These are phyloP conservation scores for Onthophagus sagittarius DNA, from an alignment of 2,888 invertebrate genomes.

Conservation along the genomic window DNA sequence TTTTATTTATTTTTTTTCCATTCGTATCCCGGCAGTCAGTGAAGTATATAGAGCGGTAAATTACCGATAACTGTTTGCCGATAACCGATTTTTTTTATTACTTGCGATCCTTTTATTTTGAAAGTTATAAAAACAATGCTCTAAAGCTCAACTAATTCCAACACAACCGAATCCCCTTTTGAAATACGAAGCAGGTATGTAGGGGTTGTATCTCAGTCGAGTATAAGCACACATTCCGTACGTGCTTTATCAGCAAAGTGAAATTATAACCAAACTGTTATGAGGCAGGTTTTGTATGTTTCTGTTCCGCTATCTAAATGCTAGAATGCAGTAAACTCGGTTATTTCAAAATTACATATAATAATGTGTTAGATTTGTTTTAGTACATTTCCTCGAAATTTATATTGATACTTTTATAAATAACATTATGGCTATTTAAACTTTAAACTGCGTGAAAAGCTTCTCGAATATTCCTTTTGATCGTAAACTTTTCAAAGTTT, in stretches of 20 bases:
- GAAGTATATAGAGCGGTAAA: slow-evolving; percentile 4
- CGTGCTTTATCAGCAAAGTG: not conserved
- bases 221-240: not conserved
- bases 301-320: not conserved
- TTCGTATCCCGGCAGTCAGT: not conserved
- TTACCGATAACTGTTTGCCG: not conserved
- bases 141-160: not conserved
- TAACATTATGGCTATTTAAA: not conserved
- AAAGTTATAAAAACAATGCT: not conserved
- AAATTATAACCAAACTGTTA: not conserved
- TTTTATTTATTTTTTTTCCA: not conserved
- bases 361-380: no score
- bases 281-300: not conserved
- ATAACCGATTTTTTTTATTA: slow-evolving; percentile 1
- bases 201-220: not conserved
- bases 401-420: not conserved
- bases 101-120: not conserved
- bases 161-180: not conserved
- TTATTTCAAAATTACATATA: not conserved
- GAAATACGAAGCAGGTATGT: not conserved
- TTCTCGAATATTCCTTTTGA: not conserved
- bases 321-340: not conserved
- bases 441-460: not conserved
- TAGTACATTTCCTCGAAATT: no score
- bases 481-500: not conserved